Evolutionary conservation across 2,888 invertebrate species (phyloP).

Genomic region (Habroteleia sp.): DNA sequence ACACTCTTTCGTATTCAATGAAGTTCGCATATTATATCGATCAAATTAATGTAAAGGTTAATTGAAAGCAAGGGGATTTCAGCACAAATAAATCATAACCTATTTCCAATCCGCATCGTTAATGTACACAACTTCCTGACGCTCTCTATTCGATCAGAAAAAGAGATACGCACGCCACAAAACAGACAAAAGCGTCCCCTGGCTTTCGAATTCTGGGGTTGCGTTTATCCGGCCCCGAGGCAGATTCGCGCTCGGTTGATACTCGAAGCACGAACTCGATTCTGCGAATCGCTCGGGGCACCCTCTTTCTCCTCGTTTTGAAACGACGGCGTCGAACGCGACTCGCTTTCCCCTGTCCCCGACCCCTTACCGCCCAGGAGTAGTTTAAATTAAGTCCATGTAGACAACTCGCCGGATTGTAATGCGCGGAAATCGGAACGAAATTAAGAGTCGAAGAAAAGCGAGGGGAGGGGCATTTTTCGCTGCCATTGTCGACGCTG

Average conservation of each 20-base stretch:
- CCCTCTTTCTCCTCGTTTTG: constrained; percentile 67
- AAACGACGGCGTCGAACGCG: constrained; percentile 61
- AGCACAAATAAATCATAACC: no score
- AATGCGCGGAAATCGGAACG: constrained; percentile 62
- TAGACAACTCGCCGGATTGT: constrained; percentile 75
- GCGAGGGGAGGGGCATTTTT: background rate
- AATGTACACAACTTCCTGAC: constrained; percentile 1
- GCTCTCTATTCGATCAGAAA: constrained; percentile 31
- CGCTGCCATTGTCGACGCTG: constrained; percentile 13
- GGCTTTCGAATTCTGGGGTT: constrained; percentile 16
- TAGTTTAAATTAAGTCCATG: constrained; percentile 75
- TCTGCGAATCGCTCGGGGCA: constrained; percentile 73
- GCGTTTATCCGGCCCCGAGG: constrained; percentile 65
- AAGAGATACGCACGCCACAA: constrained; percentile 40
- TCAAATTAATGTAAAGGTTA: no score
- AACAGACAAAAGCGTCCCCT: constrained; percentile 48
- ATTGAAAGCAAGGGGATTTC: no score
- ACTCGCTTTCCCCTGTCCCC: background rate
- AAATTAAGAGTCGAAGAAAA: constrained; percentile 6
- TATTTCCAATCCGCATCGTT: background rate
- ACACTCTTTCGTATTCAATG: no score
- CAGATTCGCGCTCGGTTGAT: constrained; percentile 73
- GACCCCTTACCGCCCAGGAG: constrained; percentile 65
- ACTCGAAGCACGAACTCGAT: constrained; percentile 79
- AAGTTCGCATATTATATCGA: no score